phyloP scores from a whole-genome alignment of 1,140 invertebrate genomes.

The Globodera rostochiensis region DNA sequence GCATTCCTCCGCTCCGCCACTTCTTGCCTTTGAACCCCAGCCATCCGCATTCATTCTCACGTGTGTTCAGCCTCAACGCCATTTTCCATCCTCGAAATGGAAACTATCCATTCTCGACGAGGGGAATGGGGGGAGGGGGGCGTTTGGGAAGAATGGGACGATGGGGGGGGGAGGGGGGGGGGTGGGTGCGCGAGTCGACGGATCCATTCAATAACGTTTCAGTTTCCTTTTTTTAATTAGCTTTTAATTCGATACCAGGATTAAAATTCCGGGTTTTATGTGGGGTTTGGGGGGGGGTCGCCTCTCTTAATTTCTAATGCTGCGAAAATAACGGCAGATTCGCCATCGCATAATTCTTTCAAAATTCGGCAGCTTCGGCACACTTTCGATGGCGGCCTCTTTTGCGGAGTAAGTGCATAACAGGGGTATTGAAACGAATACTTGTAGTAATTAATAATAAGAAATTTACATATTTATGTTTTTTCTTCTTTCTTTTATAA shows the following conservation, averaged over 20 bases:
- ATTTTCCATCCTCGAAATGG: background rate
- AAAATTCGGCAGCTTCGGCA: background rate
- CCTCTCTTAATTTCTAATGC: no score
- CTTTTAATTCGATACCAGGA: no score
- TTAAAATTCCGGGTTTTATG: no score
- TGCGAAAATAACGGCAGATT: no score
- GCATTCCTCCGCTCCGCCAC: background rate
- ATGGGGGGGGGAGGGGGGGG: no score
- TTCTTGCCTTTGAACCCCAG: slow-evolving; percentile 3
- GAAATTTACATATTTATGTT: no score
- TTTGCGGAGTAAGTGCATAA: background rate
- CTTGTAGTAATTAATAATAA: no score
- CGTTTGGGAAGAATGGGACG: background rate
- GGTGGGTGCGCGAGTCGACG: background rate
- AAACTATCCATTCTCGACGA: background rate
- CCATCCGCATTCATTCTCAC: background rate
- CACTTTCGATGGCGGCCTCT: background rate
- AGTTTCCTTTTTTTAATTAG: background rate
- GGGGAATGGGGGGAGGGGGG: no score
- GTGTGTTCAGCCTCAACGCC: background rate
- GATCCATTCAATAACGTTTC: background rate
- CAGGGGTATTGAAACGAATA: no score
- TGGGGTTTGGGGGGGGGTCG: no score
- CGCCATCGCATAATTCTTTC: no score
- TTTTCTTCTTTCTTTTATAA: no score